Base-by-base conservation (phyloP, 2,888 invertebrate genomes). In the Perizoma affinitatum region DNA sequence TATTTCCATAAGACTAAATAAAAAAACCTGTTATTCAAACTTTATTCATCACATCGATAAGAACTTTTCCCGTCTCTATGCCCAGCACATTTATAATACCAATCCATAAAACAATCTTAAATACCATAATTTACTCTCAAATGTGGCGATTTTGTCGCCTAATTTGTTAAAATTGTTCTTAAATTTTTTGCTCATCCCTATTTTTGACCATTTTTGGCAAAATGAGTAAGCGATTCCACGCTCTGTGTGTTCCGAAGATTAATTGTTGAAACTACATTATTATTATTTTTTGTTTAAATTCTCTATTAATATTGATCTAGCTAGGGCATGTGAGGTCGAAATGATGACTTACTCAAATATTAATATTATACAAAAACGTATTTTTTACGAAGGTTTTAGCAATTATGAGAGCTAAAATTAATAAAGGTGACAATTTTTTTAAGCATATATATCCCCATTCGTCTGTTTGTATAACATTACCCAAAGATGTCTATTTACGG, bases 101-200 rank as follows among this genome's bases (percentile, higher is more conserved):
- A 74, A 65, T 75, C 77, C 74, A 81, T 78, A 80, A 78, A 84
- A 82, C 82, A 81, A 78, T 79, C 72, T 78, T 76, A 81, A 86
- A 83, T 76, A 82, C 79, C 77, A 82, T 84, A 82, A 84, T 86
- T 87, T 82, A 79, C 73, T 70, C 75, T 74, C 75, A 74, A 84
- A 89, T 75, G 88, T 88, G 90, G 72, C 80, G 81, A 84, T 76
- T 88, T 88, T 90, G 90, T 90, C 90, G 89, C 90, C 85, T 87
- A 88, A 89, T 90, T 88, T 87, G 88, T 90, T 85, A 83, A 87
- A 85, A 86, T 87, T 85, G 76, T 81, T 76, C 75, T 73, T 68
- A 65, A 66, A 71, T 77, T 77, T 82, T 82, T 80, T 77, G 68
- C 70, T 47, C 61, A 60, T 62, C 66, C 69, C 68, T 55, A 76